These are phyloP conservation scores for Brachionus angularis DNA, from an alignment of 1,140 invertebrate genomes.

Conservation along the genomic window DNA sequence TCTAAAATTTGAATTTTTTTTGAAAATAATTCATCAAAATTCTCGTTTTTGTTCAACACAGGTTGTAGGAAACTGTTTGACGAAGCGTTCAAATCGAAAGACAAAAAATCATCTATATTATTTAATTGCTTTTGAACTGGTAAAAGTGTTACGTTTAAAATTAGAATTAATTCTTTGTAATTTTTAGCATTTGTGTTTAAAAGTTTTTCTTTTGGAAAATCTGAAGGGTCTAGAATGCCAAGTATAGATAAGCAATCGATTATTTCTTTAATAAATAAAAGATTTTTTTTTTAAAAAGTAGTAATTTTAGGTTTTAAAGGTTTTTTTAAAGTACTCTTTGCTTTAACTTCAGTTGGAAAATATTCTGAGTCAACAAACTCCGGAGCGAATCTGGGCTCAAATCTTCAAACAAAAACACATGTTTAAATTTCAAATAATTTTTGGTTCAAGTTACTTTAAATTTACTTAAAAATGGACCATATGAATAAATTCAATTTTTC, in stretches of 20 bases:
- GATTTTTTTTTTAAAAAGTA: not conserved
- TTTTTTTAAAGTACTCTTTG: too few species aligned
- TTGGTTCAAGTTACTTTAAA: too few species aligned
- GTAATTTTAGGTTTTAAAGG: not conserved
- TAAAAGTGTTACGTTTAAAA: not conserved
- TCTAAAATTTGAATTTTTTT: conserved; percentile 28
- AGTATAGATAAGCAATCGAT: not conserved
- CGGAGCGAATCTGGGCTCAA: not conserved
- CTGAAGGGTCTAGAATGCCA: not conserved
- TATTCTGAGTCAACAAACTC: conserved; percentile 25
- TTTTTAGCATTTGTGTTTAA: not conserved
- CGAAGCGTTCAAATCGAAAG: not conserved
- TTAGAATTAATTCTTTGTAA: conserved; percentile 8
- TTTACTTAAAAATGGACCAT: not conserved
- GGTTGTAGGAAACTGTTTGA: not conserved
- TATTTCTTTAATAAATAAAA: conserved; percentile 28
- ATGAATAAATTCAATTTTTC: conserved; percentile 16
- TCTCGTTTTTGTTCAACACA: conserved; percentile 8
- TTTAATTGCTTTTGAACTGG: not conserved
- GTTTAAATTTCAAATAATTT: too few species aligned
- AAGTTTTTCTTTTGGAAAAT: conserved; percentile 1
- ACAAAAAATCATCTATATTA: conserved; percentile 15
- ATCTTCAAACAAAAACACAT: too few species aligned
- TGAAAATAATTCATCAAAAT: not conserved
- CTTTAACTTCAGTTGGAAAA: not conserved